Conservation (phyloP, 2,797 vertebrate genomes). For the Knipowitschia caucasica region DNA sequence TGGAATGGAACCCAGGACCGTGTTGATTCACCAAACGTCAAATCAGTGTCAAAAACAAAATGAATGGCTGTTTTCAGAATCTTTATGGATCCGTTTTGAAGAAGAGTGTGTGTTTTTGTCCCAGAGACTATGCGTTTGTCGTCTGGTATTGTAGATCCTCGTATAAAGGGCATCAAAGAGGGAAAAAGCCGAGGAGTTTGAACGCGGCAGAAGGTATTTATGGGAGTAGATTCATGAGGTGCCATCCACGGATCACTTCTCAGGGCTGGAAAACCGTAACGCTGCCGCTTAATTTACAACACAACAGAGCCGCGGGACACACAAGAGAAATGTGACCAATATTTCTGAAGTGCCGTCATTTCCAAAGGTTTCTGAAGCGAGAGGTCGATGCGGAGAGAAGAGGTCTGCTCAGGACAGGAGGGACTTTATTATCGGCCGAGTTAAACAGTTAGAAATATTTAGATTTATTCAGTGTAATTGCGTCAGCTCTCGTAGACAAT, state of each 20-base stretch:
- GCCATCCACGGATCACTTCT: constrained; percentile 54
- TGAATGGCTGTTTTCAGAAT: constrained; percentile 20
- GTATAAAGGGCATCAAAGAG: constrained; percentile 58
- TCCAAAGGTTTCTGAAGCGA: constrained; percentile 10
- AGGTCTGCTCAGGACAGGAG: not conserved
- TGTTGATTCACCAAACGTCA: too few species aligned
- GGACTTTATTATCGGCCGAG: too few species aligned
- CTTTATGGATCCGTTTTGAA: constrained; percentile 43
- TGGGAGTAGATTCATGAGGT: constrained; percentile 56
- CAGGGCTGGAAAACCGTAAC: constrained; percentile 34
- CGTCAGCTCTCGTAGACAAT: too few species aligned
- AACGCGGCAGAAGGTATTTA: constrained; percentile 48
- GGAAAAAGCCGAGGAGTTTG: constrained; percentile 46
- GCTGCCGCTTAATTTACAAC: constrained; percentile 43
- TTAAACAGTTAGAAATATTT: not conserved
- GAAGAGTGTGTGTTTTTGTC: constrained; percentile 9
- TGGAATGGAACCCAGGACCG: too few species aligned
- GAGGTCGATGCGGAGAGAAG: not conserved
- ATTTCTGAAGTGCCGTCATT: constrained; percentile 44
- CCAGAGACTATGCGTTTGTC: constrained; percentile 34
- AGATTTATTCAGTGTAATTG: not conserved
- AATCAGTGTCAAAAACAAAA: constrained; percentile 5
- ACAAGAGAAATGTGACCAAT: constrained; percentile 44
- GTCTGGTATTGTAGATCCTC: constrained; percentile 24
- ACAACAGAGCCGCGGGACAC: constrained; percentile 12